phyloP scores from a whole-genome alignment of 2,888 invertebrate genomes.

The Nasonia oneida region DNA sequence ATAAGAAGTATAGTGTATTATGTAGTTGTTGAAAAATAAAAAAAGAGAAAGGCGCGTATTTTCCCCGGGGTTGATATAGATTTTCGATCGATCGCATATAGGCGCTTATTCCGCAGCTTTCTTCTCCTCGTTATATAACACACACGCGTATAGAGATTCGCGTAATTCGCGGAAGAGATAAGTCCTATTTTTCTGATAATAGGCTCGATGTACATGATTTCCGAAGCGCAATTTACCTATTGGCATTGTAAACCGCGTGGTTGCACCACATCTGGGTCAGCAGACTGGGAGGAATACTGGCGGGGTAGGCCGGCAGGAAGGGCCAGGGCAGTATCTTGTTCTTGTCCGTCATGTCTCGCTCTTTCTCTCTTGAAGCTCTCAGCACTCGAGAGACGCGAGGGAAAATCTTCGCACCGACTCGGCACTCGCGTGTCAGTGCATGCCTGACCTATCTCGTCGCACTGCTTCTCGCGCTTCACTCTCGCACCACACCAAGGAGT shows the following conservation, averaged over 20 bases:
- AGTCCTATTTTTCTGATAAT: too few species aligned
- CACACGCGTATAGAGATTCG: neutral
- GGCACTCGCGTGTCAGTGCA: slow-evolving; percentile 46
- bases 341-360: slow-evolving; percentile 75
- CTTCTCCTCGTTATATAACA: neutral
- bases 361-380: slow-evolving; percentile 8
- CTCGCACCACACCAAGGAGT: neutral
- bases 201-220: too few species aligned
- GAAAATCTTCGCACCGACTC: neutral
- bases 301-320: slow-evolving; percentile 73
- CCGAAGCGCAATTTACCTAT: slow-evolving; percentile 66
- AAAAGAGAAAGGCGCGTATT: too few species aligned
- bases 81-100: too few species aligned
- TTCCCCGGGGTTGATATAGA: too few species aligned
- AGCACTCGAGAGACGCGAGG: neutral
- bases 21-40: too few species aligned
- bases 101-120: too few species aligned
- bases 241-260: slow-evolving; percentile 71
- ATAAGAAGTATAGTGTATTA: too few species aligned
- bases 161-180: neutral
- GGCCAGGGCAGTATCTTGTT: slow-evolving; percentile 77
- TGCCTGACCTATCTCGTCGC: slow-evolving; percentile 10
- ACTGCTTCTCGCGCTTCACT: slow-evolving; percentile 4
- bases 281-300: slow-evolving; percentile 74
- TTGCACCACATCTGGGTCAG: slow-evolving; percentile 77